A percentile compares a stretch with the other conserved stretches of the same genome.
These are phyloP conservation scores for Eira barbara DNA, from an alignment of 2,113 vertebrate species.

Conservation along the genomic window DNA sequence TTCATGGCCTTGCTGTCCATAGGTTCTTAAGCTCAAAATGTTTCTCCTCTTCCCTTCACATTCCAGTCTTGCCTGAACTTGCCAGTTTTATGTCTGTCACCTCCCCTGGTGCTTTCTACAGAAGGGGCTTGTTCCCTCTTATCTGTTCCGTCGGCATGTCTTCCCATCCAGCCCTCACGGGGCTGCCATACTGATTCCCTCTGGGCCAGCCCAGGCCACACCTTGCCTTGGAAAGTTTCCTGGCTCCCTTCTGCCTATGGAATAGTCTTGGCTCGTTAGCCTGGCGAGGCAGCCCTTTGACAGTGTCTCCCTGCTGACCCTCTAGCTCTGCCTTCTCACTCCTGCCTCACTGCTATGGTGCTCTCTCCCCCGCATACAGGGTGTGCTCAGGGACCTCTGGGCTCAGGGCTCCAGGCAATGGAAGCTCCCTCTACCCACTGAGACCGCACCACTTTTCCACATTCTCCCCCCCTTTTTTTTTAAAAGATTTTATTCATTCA, in stretches of 20 bases:
- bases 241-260: background rate
- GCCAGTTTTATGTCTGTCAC: background rate
- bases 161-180: background rate
- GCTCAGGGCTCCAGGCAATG: background rate
- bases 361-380: accelerated
- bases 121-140: no score
- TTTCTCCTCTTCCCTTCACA: background rate
- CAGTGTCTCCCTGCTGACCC: background rate
- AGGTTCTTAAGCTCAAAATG: background rate
- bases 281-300: background rate
- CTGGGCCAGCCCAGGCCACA: background rate
- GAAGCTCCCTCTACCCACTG: background rate
- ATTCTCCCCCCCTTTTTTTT: no score
- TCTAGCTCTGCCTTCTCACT: background rate
- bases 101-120: background rate
- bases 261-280: background rate
- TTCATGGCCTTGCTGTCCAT: background rate
- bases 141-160: background rate
- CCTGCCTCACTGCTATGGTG: background rate
- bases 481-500: no score
- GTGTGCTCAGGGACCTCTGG: background rate
- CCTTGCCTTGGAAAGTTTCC: background rate
- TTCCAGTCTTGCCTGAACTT: background rate
- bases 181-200: background rate
- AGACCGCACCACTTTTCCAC: background rate